Conservation (phyloP, 2,888 invertebrate species). For the Agrochola circellaris region DNA sequence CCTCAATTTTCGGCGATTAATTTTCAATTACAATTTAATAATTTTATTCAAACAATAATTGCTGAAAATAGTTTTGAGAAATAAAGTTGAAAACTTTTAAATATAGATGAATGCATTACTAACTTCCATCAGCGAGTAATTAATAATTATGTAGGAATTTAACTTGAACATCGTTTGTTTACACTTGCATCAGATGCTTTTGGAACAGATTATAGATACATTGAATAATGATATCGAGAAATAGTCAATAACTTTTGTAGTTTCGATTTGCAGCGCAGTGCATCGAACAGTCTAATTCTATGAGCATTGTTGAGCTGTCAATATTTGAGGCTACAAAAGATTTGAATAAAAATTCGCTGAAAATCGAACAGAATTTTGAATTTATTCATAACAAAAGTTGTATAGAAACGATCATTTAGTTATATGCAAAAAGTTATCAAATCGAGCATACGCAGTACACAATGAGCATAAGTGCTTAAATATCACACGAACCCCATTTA, state of each 20-base stretch:
- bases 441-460: slow-evolving; percentile 8
- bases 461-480: slow-evolving; percentile 37
- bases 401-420: slow-evolving; percentile 11
- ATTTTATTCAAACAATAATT: neutral
- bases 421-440: slow-evolving; percentile 32
- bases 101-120: neutral
- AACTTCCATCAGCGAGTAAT: no score
- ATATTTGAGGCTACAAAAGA: neutral
- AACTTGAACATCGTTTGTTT: neutral
- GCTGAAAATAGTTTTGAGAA: neutral
- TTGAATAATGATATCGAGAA: neutral
- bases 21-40: neutral
- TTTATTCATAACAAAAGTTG: slow-evolving; percentile 3
- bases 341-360: slow-evolving; percentile 6
- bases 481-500: slow-evolving; percentile 67
- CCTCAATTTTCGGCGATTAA: neutral
- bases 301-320: neutral
- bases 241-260: neutral
- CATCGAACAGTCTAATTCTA: neutral
- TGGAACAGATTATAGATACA: neutral
- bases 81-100: neutral
- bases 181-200: no score
- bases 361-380: neutral
- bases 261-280: neutral
- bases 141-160: no score